Evolutionary conservation across 2,113 vertebrate species (phyloP).

Genomic region (Pterocles gutturalis): DNA sequence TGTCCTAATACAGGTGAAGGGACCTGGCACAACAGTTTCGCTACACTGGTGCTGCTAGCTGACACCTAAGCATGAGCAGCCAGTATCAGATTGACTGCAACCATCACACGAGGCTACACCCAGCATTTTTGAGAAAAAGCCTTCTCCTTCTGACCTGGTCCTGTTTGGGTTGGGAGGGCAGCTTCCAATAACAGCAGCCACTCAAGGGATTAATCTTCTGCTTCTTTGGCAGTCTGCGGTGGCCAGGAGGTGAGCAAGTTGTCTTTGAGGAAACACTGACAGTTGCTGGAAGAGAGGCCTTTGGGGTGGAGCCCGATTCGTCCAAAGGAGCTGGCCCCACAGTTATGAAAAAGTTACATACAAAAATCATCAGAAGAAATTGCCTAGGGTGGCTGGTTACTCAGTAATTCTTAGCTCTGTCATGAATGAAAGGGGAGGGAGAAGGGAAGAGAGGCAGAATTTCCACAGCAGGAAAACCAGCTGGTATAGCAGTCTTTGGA

Average conservation of each 20-base stretch:
- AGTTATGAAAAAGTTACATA: accelerated
- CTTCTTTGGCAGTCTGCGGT: neutral
- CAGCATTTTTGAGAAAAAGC: neutral
- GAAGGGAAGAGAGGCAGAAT: neutral
- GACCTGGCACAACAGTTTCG: neutral
- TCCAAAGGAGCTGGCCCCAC: neutral
- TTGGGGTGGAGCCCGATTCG: neutral
- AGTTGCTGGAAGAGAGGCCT: neutral
- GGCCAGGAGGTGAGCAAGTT: neutral
- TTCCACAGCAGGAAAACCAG: neutral
- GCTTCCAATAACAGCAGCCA: neutral
- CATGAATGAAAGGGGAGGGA: neutral
- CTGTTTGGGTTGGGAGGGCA: neutral
- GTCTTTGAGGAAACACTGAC: neutral
- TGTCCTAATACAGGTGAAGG: neutral
- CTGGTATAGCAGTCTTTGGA: neutral
- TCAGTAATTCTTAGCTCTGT: neutral
- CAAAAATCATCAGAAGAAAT: neutral
- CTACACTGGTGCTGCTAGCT: neutral
- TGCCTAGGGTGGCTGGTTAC: neutral
- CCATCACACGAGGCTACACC: too few relatives aligned
- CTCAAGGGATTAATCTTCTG: neutral
- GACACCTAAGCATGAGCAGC: neutral
- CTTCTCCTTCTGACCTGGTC: neutral
- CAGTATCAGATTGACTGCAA: neutral